Base-by-base conservation (phyloP, 1,140 invertebrate species). In the Zophobas morio region DNA sequence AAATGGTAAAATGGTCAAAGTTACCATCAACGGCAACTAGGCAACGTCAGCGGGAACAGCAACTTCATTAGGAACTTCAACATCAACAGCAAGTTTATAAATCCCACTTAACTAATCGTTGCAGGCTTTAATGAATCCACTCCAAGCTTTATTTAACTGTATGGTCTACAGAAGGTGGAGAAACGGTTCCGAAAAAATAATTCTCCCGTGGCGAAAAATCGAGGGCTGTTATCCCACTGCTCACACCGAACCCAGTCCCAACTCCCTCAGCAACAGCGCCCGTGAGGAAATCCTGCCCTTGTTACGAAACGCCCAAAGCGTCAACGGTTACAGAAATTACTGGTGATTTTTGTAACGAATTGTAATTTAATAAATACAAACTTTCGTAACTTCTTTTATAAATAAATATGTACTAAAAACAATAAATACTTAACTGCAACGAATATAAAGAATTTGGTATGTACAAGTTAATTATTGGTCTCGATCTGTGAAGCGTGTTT, bases 71-170 rank as follows among this genome's bases (percentile, higher is more conserved):
- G 20, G 20, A 20, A 20, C 20, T 20, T 20, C 20, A 20, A 20
- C 20, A 20, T 20, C 20, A 20, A 20, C 20, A 20, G 20, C 20
- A 20, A 20, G 20, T 20, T 20, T 20, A 20, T 20, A 20, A 20
- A 20, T 20, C 0, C 20, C 20, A 20, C 0, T 20, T 20, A 20
- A 20, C 20, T 20, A 20, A 20, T 20, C 0, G 82, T 88, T 89
- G 63, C 82, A 95, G 94, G 94, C 94, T 20, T 88, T 94, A 33
- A 88, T 93, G 72, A 95, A 96, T 87, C 94, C 94, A 20, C 88
- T 96, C 74, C 94, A 96, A 88, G 94, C 94, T 8, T 89, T 95
- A 70, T 90, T 95, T 33, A 95, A 96, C 85, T 91, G 91, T 36
- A 82, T 95, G 32, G 93, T 96, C 0, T 95, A 96, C 81, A 88